Evolutionary conservation across 2,113 vertebrate genomes (phyloP), one percentile per base, ranked within the genome.

Genomic region (Alosa alosa): DNA sequence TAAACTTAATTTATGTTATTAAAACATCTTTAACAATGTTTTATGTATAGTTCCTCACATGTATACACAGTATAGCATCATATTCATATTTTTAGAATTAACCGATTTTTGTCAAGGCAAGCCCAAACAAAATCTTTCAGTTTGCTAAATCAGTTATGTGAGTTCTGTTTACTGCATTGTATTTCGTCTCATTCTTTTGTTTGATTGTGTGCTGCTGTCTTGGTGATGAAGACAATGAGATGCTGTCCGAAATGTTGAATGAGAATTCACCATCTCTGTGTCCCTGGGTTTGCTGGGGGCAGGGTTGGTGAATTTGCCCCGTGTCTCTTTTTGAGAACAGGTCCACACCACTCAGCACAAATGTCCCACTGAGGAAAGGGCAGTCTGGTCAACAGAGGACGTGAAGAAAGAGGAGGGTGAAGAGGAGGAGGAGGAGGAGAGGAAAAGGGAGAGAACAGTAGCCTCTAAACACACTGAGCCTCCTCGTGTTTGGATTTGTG

Each of bases 401-500:
- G 75, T 49, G 89, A 85, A 83, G 60, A 52, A 83, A 94, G 93
- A 92, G 94, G 90, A 91, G 94, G 20, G 50, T 91, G 85, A 96
- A 94, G 91, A 84, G 91, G 1, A 95, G 11, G 25, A 39, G 84
- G 88, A 88, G 81, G 60, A 90, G 84, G 84, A 60, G 52, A 81
- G 94, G 93, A 92, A 94, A 90, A 96, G 94, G 91, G 83, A 92
- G 1, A 95, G 96, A 89, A 93, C 95, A 72, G 93, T 93, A 81
- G 86, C 94, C 88, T 95, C 94, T 91, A 96, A 96, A 91, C 92
- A 93, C 92, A 93, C 93, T 89, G 95, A 96, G 91, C 94, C 95
- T 0, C 91, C 93, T 50, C 94, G 96, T 93, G 94, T 96, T 89
- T 96, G 96, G 94, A 96, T 96, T 92, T 96, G 96, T 88, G 96